A percentile compares a stretch with the other conserved stretches of the same genome.
These are phyloP conservation scores for Eupeodes luniger DNA, from an alignment of 2,888 invertebrate species.

Conservation along the genomic window DNA sequence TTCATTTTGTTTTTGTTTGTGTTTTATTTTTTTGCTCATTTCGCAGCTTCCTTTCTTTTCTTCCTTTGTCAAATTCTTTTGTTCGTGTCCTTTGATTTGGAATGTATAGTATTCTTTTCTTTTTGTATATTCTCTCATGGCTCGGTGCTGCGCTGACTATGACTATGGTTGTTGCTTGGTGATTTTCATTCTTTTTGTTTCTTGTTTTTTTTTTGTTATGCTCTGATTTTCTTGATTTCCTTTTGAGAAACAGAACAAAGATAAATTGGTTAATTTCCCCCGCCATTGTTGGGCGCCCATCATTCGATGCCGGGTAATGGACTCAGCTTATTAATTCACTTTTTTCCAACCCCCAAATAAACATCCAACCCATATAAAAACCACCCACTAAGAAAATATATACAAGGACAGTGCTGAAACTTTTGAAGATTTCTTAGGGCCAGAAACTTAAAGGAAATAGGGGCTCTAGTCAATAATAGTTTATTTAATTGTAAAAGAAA, in stretches of 20 bases:
- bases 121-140: conserved; percentile 34
- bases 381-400: conserved; percentile 1
- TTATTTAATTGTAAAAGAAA: no score
- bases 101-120: conserved; percentile 47
- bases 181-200: conserved; percentile 47
- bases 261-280: conserved; percentile 84
- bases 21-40: conserved; percentile 68
- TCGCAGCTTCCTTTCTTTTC: conserved; percentile 57
- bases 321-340: conserved; percentile 82
- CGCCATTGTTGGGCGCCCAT: conserved; percentile 83
- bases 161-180: conserved; percentile 49
- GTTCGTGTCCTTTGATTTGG: conserved; percentile 67
- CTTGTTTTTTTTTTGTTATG: conserved; percentile 65
- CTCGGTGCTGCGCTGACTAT: conserved; percentile 30
- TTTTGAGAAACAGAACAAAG: conserved; percentile 81
- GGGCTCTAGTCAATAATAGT: no score
- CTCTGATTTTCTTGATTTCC: conserved; percentile 69
- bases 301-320: conserved; percentile 84
- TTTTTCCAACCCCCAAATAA: conserved; percentile 44
- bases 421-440: background rate
- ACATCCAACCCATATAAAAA: background rate
- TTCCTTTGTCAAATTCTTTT: conserved; percentile 75
- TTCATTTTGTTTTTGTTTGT: conserved; percentile 70
- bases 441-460: background rate
- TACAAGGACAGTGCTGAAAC: conserved; percentile 1